Base-by-base conservation (phyloP, 2,113 vertebrate genomes). In the Laterallus jamaicensis region DNA sequence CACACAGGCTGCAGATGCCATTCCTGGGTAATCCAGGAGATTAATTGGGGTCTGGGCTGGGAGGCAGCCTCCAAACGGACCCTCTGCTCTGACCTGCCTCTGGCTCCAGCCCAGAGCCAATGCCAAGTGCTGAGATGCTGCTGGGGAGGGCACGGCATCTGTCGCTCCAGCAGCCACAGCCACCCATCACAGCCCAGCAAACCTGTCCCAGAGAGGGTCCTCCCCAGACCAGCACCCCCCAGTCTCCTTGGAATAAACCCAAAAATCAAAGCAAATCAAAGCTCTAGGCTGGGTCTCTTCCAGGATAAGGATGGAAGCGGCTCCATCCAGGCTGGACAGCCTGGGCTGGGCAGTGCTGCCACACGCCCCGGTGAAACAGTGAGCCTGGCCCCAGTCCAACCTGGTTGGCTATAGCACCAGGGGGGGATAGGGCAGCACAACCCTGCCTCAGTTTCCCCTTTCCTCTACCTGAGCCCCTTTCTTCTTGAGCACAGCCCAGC, bases 1-100 rank as follows among this genome's bases (percentile, higher is more conserved):
- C 52, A 5, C 0, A 0, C 81, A 55, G 37, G 47, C 86, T 97
- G 84, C 94, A 95, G 94, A 96, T 96, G 95, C 92, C 95, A 95
- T 96, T 97, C 95, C 92, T 96, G 87, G 92, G 75, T 96, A 97
- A 97, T 97, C 95, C 86, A 54, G 73, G 88, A 96, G 96, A 96
- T 97, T 96, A 97, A 95, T 96, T 95, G 92, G 92, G 95, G 95
- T 95, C 90, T 95, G 94, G 85, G 52, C 66, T 83, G 60, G 59
- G 67, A 95, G 60, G 59, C 91, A 76, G 82, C 83, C 47, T 96
- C 94, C 79, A 92, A 88, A 90, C 22, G 42, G 92, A 95, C 95
- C 95, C 93, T 92, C 89, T 47, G 81, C 70, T 85, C 80, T 68
- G 62, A 75, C 66, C 54, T 92, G 88, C 47, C 91, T 73, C 64